Conservation (phyloP, 2,888 invertebrate species). For the Celastrina argiolus region DNA sequence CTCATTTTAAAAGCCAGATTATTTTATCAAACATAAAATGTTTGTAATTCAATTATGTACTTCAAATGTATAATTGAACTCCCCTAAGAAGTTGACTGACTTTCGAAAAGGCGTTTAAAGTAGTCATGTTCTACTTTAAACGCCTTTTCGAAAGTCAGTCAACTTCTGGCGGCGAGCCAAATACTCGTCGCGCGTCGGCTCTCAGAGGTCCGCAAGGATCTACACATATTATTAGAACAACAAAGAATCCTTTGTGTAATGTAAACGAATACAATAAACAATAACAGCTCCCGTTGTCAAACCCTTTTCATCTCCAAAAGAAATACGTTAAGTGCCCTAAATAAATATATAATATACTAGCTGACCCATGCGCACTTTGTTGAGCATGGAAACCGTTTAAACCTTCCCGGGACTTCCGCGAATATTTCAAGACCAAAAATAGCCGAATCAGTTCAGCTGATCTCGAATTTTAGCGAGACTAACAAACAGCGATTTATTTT, state of each 20-base stretch:
- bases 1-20: too few species aligned
- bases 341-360: too few species aligned
- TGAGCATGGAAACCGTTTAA: too few species aligned
- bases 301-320: not conserved
- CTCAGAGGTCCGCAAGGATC: not conserved
- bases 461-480: too few species aligned
- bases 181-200: not conserved
- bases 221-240: constrained; percentile 2
- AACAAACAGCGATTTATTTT: too few species aligned
- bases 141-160: not conserved
- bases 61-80: not conserved
- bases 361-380: too few species aligned
- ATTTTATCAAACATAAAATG: not conserved
- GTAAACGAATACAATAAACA: constrained; percentile 10
- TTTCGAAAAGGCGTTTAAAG: too few species aligned
- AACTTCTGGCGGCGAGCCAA: not conserved
- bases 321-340: not conserved
- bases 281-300: constrained; percentile 5
- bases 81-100: not conserved
- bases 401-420: too few species aligned
- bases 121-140: not conserved
- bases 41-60: not conserved
- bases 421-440: too few species aligned
- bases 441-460: too few species aligned
- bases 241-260: not conserved